Percentiles rank a stretch among this genome's conserved stretches.
Conservation (phyloP, 2,888 invertebrate species). For the Torymus tubicola region DNA sequence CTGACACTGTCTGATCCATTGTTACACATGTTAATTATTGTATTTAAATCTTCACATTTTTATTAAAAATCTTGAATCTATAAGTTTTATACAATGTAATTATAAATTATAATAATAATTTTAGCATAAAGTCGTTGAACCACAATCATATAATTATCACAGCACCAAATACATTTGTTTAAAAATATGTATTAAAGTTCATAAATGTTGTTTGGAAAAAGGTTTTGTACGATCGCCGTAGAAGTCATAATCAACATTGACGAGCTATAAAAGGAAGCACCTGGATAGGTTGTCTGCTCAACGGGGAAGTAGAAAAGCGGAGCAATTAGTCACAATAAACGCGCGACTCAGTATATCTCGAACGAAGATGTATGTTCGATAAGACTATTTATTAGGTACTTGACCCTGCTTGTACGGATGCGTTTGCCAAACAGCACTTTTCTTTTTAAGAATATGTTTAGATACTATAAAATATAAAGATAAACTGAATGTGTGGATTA, state of each 20-base stretch:
- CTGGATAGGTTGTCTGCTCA: not conserved
- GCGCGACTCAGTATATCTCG: not conserved
- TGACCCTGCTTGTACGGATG: slow-evolving; percentile 5
- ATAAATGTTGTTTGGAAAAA: not conserved
- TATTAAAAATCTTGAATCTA: no score
- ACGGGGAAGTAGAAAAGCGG: slow-evolving; percentile 46
- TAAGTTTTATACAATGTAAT: no score
- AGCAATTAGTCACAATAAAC: slow-evolving; percentile 58
- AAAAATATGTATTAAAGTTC: no score
- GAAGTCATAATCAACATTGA: not conserved
- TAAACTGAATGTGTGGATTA: no score
- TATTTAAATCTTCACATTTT: slow-evolving; percentile 20
- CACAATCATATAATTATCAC: no score
- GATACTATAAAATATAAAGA: no score
- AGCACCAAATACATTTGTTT: no score
- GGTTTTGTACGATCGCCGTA: not conserved
- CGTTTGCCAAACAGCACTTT: not conserved
- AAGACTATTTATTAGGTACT: slow-evolving; percentile 6
- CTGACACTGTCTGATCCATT: not conserved
- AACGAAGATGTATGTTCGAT: slow-evolving; percentile 19
- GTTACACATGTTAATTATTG: not conserved
- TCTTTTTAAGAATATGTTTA: no score
- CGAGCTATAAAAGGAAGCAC: slow-evolving; percentile 10
- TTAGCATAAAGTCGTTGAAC: no score
- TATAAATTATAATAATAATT: no score